Evolutionary conservation across 2,797 vertebrate genomes (phyloP), one percentile per base, ranked within the genome.

Genomic region (Melanotaenia trifasciata): DNA sequence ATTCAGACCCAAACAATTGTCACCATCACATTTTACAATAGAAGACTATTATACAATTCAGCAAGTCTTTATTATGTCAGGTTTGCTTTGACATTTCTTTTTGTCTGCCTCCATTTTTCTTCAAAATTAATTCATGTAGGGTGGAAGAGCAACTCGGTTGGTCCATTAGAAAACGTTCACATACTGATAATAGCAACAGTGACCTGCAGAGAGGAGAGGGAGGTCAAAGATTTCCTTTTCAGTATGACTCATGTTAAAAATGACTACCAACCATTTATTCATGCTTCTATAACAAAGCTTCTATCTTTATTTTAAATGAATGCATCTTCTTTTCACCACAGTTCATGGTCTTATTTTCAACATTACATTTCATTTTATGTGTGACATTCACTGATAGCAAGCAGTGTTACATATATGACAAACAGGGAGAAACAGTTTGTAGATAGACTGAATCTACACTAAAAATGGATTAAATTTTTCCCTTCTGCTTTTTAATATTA

Each of bases 111-210:
- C 45, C 26, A 3, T 50, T 10, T 47, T 16, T 28, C 10, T 22
- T 33, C 43, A 67, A 53, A 51, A 63, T 43, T 43, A 24, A 65
- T 26, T 35, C 40, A n/a, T 10, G 3, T 22, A 18, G 45, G 9
- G n/a, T 40, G 73, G 69, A 68, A 59, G 20, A 56, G 51, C 24
- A 60, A 40, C 56, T 69, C 13, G 16, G 50, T 6, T 36, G 38
- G 13, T 30, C 14, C 20, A 33, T 50, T 56, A 65, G 12, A 59
- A 40, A 77, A 63, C 22, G 79, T 64, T 81, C 35, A 35, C 33
- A 40, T 40, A 33, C 51, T 26, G n/a, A 26, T 53, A 24, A 24
- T 24, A 53, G 51, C 24, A 13, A 53, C 51, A 53, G 5, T 20
- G 43, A 47, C 43, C 43, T 47, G 43, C 43, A 20, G 43, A 7